phyloP scores from a whole-genome alignment of 2,797 vertebrate species.

The Enteromius unitaeniatus region DNA sequence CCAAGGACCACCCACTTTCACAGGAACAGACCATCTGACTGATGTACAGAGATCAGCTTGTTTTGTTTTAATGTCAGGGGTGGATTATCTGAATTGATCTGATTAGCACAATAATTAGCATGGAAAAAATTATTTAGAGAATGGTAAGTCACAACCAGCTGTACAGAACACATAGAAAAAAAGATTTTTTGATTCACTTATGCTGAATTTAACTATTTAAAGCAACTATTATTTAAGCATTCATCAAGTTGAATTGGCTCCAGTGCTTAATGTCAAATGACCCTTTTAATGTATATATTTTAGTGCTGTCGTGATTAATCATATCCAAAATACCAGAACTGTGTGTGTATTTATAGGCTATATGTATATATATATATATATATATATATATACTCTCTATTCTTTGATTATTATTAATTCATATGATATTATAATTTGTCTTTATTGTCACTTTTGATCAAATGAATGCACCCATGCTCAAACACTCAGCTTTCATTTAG shows the following conservation, averaged over 20 bases:
- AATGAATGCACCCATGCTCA: background rate
- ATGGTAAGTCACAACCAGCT: background rate
- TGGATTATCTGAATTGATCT: background rate
- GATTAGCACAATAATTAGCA: background rate
- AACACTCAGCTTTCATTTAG: background rate
- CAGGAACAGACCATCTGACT: background rate
- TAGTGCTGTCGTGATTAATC: no score
- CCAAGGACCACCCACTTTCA: background rate
- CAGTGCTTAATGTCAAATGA: no score
- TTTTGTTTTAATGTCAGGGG: background rate
- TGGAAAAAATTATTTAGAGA: background rate
- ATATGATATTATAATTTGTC: background rate
- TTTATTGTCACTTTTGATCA: background rate
- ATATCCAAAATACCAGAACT: no score
- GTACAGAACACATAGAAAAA: background rate
- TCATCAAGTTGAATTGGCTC: no score
- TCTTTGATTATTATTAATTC: no score
- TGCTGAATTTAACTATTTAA: no score
- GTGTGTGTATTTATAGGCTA: no score
- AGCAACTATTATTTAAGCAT: no score
- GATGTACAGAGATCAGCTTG: background rate
- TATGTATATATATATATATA: no score
- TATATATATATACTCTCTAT: no score
- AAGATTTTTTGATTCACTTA: no score
- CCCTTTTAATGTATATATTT: no score